Percentiles rank a stretch among this genome's conserved stretches.
phyloP scores from a whole-genome alignment of 2,888 invertebrate genomes.

The Synergus itoensis region DNA sequence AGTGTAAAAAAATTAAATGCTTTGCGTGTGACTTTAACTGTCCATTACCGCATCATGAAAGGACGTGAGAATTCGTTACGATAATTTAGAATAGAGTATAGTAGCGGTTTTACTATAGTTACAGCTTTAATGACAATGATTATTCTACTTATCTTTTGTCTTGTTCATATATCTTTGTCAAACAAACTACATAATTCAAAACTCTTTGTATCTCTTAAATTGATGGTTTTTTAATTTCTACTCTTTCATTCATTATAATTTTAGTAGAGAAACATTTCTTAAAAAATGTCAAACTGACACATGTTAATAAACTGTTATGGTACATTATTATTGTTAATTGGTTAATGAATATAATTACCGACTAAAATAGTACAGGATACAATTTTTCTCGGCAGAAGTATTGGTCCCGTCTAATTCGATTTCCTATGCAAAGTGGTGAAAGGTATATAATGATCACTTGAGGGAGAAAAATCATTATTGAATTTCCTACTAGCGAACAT shows the following conservation, averaged over 20 bases:
- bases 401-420: not conserved
- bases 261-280: no score
- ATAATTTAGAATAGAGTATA: not conserved
- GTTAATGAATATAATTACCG: no score
- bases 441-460: not conserved
- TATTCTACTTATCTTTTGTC: not conserved
- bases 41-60: not conserved
- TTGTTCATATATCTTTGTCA: not conserved
- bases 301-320: no score
- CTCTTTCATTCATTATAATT: not conserved
- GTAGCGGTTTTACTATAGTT: not conserved
- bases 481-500: not conserved
- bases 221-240: not conserved
- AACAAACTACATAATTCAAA: not conserved
- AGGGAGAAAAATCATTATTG: not conserved
- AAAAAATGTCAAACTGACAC: no score
- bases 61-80: not conserved
- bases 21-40: constrained; percentile 12
- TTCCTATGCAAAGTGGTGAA: constrained; percentile 4
- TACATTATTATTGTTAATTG: no score
- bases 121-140: not conserved
- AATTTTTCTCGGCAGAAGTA: not conserved
- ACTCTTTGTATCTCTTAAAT: not conserved
- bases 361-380: no score
- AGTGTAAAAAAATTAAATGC: not conserved